Evolutionary conservation across 1,140 invertebrate genomes (phyloP).

Genomic region (Caenorhabditis inopinata): DNA sequence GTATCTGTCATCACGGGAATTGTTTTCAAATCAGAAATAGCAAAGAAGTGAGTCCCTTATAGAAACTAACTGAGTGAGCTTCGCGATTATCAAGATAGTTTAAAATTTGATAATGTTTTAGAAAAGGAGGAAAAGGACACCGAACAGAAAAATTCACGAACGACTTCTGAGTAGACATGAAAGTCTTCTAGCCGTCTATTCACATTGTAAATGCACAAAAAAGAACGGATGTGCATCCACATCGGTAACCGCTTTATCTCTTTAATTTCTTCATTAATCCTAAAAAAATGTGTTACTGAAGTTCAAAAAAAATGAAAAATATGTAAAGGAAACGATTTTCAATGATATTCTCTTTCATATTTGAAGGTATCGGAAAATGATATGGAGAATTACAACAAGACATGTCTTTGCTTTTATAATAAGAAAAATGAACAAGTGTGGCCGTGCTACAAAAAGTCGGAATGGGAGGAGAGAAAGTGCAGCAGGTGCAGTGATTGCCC

Average conservation of each 20-base stretch:
- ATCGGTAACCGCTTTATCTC: not conserved
- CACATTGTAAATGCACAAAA: slow-evolving; percentile 44
- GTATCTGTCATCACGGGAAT: not conserved
- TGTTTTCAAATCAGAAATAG: not conserved
- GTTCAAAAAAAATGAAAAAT: too few relatives aligned
- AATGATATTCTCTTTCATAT: too few relatives aligned
- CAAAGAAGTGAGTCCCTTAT: not conserved
- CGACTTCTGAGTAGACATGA: slow-evolving; percentile 45
- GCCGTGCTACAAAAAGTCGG: slow-evolving; percentile 57
- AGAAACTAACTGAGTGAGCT: too few relatives aligned
- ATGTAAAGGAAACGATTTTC: too few relatives aligned
- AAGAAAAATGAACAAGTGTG: slow-evolving; percentile 60
- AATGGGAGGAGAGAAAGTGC: slow-evolving; percentile 58
- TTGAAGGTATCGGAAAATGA: not conserved
- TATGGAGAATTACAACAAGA: slow-evolving; percentile 31
- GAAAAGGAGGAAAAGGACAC: slow-evolving; percentile 17
- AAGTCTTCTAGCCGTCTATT: slow-evolving; percentile 45
- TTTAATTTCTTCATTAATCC: not conserved
- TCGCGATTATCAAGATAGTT: too few relatives aligned
- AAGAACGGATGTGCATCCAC: not conserved
- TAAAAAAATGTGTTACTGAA: too few relatives aligned
- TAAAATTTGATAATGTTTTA: too few relatives aligned
- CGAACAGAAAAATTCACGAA: slow-evolving; percentile 37
- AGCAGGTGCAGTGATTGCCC: slow-evolving; percentile 46
- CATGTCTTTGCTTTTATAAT: slow-evolving; percentile 63